Conservation (phyloP, 2,888 invertebrate species). For the Incurvaria masculella region DNA sequence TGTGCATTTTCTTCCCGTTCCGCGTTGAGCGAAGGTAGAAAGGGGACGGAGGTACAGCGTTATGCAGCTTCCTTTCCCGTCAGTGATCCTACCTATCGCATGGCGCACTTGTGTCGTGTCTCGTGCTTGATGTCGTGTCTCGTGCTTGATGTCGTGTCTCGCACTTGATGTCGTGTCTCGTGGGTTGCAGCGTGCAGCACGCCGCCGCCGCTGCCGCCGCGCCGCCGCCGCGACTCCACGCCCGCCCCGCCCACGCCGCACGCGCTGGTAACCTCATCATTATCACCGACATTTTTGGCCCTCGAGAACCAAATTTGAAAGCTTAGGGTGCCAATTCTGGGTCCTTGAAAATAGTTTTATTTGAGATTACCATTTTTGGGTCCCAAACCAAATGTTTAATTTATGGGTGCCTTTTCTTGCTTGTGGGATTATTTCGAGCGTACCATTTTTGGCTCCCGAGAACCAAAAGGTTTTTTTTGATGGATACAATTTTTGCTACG, state of each 20-base stretch:
- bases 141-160: too few relatives aligned
- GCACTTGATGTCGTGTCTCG: slow-evolving; percentile 4
- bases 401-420: slow-evolving; percentile 4
- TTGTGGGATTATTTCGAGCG: slow-evolving; percentile 11
- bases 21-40: too few relatives aligned
- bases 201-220: slow-evolving; percentile 47
- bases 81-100: too few relatives aligned
- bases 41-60: too few relatives aligned
- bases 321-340: not conserved
- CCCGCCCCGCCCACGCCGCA: slow-evolving; percentile 28
- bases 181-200: slow-evolving; percentile 27
- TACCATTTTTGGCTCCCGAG: too few relatives aligned
- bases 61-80: too few relatives aligned
- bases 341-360: not conserved
- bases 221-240: slow-evolving; percentile 37
- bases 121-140: too few relatives aligned
- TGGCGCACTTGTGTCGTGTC: too few relatives aligned
- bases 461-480: too few relatives aligned
- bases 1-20: too few relatives aligned
- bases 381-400: not conserved
- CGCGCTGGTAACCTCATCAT: slow-evolving; percentile 8
- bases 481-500: too few relatives aligned
- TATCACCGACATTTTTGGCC: too few relatives aligned
- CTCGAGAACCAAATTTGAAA: not conserved
- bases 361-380: not conserved